Evolutionary conservation across 2,113 vertebrate genomes (phyloP), one percentile per base, ranked within the genome.

Genomic region (Acanthochromis polyacanthus): DNA sequence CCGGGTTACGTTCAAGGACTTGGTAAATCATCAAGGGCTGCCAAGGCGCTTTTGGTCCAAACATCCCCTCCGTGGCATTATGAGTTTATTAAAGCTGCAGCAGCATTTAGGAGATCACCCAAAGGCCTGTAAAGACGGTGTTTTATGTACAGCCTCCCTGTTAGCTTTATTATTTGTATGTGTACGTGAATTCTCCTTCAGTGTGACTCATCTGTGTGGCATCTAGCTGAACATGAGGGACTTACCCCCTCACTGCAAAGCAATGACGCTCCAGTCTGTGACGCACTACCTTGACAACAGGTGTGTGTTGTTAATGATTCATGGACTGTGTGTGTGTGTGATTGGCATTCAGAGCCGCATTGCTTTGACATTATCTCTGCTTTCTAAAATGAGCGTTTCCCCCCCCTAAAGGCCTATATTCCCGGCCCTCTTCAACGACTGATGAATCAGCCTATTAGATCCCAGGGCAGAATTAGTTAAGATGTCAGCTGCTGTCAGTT

Each of bases 391-490:
- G 2, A 75, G 16, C 45, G 46, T 10, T 52, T 17, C 10, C 11
- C 40, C 40, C 40, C 40, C 14, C 70, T 23, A 5, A 50, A 66
- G 38, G 5, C 45, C 30, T 52, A 36, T 9, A 32, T 52, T 46
- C 46, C 15, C n/a, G 32, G 71, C 72, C 48, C 22, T 71, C 70
- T 40, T 40, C 75, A 32, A 57, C 59, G 67, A 11, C 45, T 61
- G 83, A 87, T 90, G 85, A 90, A 83, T 89, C 83, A 87, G 77
- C 51, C 56, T 58, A 59, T 86, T 77, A 82, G 69, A 75, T 57
- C 45, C 68, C 23, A 30, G 59, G 75, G 80, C 72, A 60, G 67
- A 52, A 53, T 84, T 58, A 66, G 81, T 68, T 59, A 64, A 73
- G 60, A 76, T 84, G 75, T 83, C 80, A 77, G 58, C 81, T 53